Evolutionary conservation across 2,113 vertebrate genomes (phyloP).

Genomic region (Pogona vitticeps): DNA sequence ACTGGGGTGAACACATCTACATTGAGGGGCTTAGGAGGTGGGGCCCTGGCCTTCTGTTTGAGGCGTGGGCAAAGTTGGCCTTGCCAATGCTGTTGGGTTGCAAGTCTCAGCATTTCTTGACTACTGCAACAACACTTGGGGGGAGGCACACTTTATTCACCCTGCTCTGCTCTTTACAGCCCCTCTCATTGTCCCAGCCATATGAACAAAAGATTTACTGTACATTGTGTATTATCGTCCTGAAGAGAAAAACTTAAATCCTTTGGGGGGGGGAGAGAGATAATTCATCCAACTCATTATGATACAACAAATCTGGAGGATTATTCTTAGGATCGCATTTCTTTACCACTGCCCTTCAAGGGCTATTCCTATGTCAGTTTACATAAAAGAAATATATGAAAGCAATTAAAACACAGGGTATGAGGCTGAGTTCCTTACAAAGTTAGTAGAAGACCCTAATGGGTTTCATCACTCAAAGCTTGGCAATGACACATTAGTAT

Average conservation of each 20-base stretch:
- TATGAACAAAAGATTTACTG: neutral
- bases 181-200: neutral
- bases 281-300: neutral
- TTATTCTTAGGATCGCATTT: neutral
- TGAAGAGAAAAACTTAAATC: slow-evolving; percentile 30
- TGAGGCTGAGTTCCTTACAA: neutral
- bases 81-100: too few relatives aligned
- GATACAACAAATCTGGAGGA: neutral
- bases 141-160: neutral
- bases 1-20: neutral
- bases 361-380: neutral
- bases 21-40: neutral
- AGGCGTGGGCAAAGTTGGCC: too few relatives aligned
- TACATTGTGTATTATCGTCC: neutral
- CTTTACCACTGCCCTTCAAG: neutral
- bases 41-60: too few relatives aligned
- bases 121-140: neutral
- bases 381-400: neutral
- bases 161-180: neutral
- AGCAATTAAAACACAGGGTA: neutral
- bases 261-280: neutral
- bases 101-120: neutral
- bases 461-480: neutral
- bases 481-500: neutral
- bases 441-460: neutral